Conservation (phyloP, 1,140 invertebrate species). For the Zophobas morio region DNA sequence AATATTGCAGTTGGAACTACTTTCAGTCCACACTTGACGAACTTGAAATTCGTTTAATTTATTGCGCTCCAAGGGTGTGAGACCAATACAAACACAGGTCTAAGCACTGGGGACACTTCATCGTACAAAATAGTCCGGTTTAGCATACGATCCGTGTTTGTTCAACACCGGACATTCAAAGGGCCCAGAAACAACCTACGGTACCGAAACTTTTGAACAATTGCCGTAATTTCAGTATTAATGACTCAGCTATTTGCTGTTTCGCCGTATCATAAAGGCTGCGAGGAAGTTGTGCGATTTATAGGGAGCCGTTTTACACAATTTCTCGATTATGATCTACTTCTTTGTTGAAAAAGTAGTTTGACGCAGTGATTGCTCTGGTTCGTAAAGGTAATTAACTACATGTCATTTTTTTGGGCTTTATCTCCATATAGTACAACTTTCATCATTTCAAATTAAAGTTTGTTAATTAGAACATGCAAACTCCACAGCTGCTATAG, state of each 20-base stretch:
- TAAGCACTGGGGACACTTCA: conserved; percentile 3
- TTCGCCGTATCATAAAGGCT: conserved; percentile 1
- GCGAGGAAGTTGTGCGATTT: no score
- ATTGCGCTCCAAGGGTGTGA: conserved; percentile 17
- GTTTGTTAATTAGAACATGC: conserved; percentile 2
- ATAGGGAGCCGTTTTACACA: not conserved
- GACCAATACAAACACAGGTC: conserved; percentile 36
- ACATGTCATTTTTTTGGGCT: conserved; percentile 10
- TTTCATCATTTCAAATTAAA: not conserved
- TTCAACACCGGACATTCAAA: conserved; percentile 26
- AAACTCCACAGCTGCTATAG: not conserved
- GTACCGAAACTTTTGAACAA: conserved; percentile 17
- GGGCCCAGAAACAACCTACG: not conserved
- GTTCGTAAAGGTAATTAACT: not conserved
- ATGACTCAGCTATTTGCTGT: not conserved
- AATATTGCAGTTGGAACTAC: conserved; percentile 32
- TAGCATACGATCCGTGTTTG: conserved; percentile 21
- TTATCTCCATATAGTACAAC: not conserved
- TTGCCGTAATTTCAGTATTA: conserved; percentile 9
- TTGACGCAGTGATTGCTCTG: not conserved
- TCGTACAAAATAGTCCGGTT: conserved; percentile 18
- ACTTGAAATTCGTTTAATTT: conserved; percentile 42
- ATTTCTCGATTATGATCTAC: not conserved
- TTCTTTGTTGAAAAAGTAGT: no score
- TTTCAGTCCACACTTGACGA: conserved; percentile 14